Percentiles rank a stretch among this genome's conserved stretches.
phyloP scores from a whole-genome alignment of 64 coral and sea anemone genomes.

The Acropora yongei region DNA sequence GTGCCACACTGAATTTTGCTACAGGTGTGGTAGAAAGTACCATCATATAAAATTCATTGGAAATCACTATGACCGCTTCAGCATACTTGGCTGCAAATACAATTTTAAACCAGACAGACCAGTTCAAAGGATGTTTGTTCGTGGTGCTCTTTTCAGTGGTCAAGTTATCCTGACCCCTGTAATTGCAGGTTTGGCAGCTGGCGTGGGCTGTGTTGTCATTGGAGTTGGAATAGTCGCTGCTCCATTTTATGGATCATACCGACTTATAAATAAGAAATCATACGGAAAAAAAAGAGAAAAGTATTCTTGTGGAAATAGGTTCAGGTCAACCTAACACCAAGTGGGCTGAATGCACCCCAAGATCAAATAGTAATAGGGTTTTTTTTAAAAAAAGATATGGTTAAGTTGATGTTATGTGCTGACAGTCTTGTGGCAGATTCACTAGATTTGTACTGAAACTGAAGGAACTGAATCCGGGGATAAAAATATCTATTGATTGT shows the following conservation, averaged over 20 bases:
- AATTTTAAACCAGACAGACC: constrained; percentile 84
- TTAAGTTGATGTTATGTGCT: no score
- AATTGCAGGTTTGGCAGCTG: constrained; percentile 64
- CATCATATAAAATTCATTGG: constrained; percentile 81
- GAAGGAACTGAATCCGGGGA: no score
- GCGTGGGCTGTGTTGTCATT: constrained; percentile 69
- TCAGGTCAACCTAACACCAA: no score
- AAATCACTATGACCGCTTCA: constrained; percentile 84
- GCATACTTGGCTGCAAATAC: constrained; percentile 92
- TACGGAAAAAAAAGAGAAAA: not conserved
- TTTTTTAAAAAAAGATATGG: no score
- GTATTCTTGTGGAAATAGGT: not conserved
- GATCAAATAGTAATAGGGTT: no score
- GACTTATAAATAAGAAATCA: constrained; percentile 76
- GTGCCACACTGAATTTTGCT: constrained; percentile 92
- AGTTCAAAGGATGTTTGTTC: constrained; percentile 68
- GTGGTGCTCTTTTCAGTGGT: constrained; percentile 81
- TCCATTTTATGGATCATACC: constrained; percentile 84
- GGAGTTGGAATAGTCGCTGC: constrained; percentile 73
- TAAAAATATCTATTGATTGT: no score
- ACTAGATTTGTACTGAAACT: no score
- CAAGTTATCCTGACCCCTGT: constrained; percentile 57
- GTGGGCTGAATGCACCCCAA: no score
- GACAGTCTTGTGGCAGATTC: no score
- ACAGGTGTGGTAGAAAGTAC: constrained; percentile 78